Conservation (phyloP, 2,888 invertebrate species). For the Pandemis corylana region DNA sequence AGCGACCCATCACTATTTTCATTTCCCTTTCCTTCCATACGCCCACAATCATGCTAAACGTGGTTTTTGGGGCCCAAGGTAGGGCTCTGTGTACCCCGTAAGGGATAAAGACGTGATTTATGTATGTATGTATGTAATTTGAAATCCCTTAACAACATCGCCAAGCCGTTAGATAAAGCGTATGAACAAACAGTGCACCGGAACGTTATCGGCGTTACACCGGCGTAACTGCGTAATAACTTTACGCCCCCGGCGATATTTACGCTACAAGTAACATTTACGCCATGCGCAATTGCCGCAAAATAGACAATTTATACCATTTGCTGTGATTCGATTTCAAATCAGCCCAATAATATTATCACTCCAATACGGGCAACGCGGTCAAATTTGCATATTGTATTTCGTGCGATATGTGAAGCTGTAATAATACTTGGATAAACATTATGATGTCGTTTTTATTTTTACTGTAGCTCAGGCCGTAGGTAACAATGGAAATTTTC, state of each 20-base stretch:
- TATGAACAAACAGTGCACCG: not conserved
- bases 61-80: too few relatives aligned
- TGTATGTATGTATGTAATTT: too few relatives aligned
- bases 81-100: too few relatives aligned
- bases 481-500: too few relatives aligned
- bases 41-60: too few relatives aligned
- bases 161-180: not conserved
- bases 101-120: too few relatives aligned
- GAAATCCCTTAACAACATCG: not conserved
- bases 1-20: too few relatives aligned
- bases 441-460: not conserved
- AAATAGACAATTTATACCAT: not conserved
- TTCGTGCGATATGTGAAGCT: not conserved
- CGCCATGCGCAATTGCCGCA: constrained; percentile 8
- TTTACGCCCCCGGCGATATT: not conserved
- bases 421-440: not conserved
- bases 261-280: not conserved
- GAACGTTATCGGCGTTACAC: not conserved
- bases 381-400: not conserved
- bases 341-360: not conserved
- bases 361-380: not conserved
- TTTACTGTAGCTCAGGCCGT: too few relatives aligned
- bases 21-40: too few relatives aligned
- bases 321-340: not conserved
- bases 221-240: not conserved